A percentile compares a stretch with the other conserved stretches of the same genome.
Conservation (phyloP, 2,888 invertebrate genomes). For the Neoitamus cyanurus region DNA sequence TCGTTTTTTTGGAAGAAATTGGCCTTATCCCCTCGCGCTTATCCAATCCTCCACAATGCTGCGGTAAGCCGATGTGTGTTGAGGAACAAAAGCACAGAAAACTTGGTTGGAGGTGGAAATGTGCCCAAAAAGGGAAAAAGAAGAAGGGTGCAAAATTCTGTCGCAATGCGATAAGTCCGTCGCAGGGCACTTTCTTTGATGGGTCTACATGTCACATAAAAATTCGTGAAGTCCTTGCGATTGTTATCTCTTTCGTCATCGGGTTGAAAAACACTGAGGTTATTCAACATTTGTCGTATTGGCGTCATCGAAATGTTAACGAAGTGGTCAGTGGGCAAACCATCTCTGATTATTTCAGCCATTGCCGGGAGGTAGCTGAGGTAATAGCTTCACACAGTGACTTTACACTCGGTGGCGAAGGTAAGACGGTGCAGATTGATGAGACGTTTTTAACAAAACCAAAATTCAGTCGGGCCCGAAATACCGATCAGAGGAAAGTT, state of each 20-base stretch:
- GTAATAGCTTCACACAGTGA: conserved; percentile 9
- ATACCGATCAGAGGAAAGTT: neutral
- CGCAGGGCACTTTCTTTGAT: neutral
- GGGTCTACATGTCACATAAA: neutral
- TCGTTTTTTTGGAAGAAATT: no score
- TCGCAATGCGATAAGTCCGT: no score
- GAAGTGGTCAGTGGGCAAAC: neutral
- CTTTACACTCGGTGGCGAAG: neutral
- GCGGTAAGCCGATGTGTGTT: no score
- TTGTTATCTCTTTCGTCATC: neutral
- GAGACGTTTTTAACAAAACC: conserved; percentile 31
- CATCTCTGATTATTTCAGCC: neutral
- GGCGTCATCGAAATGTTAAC: neutral
- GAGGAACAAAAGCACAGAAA: no score
- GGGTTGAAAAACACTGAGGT: neutral
- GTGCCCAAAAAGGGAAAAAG: no score
- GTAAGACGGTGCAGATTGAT: conserved; percentile 38
- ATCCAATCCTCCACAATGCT: no score
- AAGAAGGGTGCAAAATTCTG: no score
- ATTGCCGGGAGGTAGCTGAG: neutral
- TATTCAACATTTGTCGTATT: neutral
- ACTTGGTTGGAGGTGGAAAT: no score
- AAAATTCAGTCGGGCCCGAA: conserved; percentile 15
- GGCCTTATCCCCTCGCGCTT: no score
- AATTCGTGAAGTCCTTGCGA: neutral